Evolutionary conservation across 2,888 invertebrate species (phyloP), one percentile per base, ranked within the genome.

Genomic region (Mythimna pallens): DNA sequence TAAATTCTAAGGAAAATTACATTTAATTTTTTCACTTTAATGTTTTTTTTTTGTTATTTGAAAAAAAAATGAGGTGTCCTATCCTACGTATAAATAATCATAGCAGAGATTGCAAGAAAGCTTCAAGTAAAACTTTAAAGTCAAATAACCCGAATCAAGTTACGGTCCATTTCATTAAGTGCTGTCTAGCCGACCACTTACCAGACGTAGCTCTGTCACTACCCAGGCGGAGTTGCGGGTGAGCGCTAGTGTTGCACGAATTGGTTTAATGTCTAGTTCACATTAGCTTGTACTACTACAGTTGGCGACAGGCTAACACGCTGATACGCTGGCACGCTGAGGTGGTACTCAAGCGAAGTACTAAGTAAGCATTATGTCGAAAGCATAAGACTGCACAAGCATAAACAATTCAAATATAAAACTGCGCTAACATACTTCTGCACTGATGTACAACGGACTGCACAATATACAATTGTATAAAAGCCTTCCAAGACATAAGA

Each of bases 111-210:
- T 47, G 3, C 9, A 76, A 30, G 5, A 57, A 68, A 40, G 25
- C 40, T 71, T 40, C 30, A 57, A 69, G n/a, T 52, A 14, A 43
- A 70, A 79, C 20, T 79, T 74, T 61, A 55, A 80, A 74, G 73
- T 40, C n/a, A 36, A 78, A 59, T 54, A 79, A 59, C 25, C 30
- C 20, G 20, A 73, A 74, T 73, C 25, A 54, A 61, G 47, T 72
- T 40, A 61, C 54, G 30, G 47, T 30, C 30, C 73, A 73, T 55
- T 80, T 50, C 25, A 36, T 22, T n/a, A 54, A 81, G 77, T 76
- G 47, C 81, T 52, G 63, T 67, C 67, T 76, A 47, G 43, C 63
- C 58, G 54, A n/a, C 34, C 57, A 58, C 52, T 61, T 52, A 47
- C 34, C 79, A 12, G n/a, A 47, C 25, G 3, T 43, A 36, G 17